Base-by-base conservation (phyloP, 2,113 vertebrate species). In the Gallinago jamesoni region DNA sequence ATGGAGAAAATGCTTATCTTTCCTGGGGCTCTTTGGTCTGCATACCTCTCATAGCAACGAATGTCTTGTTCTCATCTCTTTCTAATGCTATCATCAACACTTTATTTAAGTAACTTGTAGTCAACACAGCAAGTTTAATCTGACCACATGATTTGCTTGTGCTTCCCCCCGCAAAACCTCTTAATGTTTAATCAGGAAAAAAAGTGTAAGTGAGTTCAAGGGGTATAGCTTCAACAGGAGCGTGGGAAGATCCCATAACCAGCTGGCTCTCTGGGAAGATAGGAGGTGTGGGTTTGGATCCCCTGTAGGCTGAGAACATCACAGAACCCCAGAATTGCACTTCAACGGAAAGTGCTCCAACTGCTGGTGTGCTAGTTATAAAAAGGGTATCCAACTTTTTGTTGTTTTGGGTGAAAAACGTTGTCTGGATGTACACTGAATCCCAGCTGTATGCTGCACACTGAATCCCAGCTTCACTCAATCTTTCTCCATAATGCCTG, bases 131-230 rank as follows among this genome's bases (percentile, higher is more conserved):
- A 77, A 62, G 27, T 80, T 15, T 66, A 59, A 67, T 45, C 18
- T 80, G 20, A 50, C 63, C 16, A 52, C 4, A 3, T 28, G 15
- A 56, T 78, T 85, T 75, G 9, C 25, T 68, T 89, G 7, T 55
- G 14, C 41, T 81, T 39, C 4, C 20, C 4, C 20, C 3, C 7
- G 12, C n/a, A 18, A 4, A 2, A 2, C 6, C 4, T 21, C 43
- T 53, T 70, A n/a, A 16, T 66, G 20, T 88, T 90, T 77, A 52
- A 31, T 47, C 7, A 62, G 25, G 25, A 63, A 57, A 45, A 82
- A 30, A 9, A 3, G 4, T n/a, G 2, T 48, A 62, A 59, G 35
- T 14, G 47, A 33, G 10, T 18, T 80, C 31, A 47, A 48, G 56
- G 62, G 15, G 4, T 72, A 10, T 35, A 47, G 8, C 67, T 86